Base-by-base conservation (phyloP, 2,797 vertebrate species). In the Syngnathus rostellatus region DNA sequence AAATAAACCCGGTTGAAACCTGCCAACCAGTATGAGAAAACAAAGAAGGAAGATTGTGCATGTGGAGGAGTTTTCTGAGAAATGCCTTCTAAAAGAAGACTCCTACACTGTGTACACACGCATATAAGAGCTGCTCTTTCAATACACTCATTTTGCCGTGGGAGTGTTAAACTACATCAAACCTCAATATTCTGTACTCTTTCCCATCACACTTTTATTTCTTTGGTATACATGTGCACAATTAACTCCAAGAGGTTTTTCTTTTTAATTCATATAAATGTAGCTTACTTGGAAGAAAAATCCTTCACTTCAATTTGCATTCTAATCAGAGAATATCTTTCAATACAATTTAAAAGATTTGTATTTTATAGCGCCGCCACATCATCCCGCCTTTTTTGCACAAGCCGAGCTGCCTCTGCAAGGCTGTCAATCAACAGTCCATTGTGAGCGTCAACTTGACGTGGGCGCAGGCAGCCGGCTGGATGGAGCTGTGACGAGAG, bases 51-150 rank as follows among this genome's bases (percentile, higher is more conserved):
- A 72, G 69, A 74, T 77, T 79, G 81, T 81, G 73, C 73, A 73
- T 85, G 84, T 87, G 85, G 84, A 86, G 85, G 86, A 87, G 87
- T 87, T 86, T 81, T 71, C 75, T 77, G 72, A 80, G 79, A 85
- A 80, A 77, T 54, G 71, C 79, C 77, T 83, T 77, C 79, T 76
- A 79, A 83, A 77, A 81, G 73, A 86, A 80, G 63, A 80, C 86
- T 86, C 87, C 86, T 84, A 87, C 87, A 89, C 81, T 75, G 72
- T 79, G 69, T 71, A 84, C 74, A 81, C 71, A 64, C 62, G 69
- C 78, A 77, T 57, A 68, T 51, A 71, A 41, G 68, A 72, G 68
- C 73, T 75, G 74, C 69, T 77, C 77, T 78, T 76, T 50, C 77
- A 60, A 76, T 72, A 76, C 70, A 77, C 76, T 65, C 70, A 51